phyloP scores from a whole-genome alignment of 1,140 invertebrate genomes.

The Coenobita brevimanus region DNA sequence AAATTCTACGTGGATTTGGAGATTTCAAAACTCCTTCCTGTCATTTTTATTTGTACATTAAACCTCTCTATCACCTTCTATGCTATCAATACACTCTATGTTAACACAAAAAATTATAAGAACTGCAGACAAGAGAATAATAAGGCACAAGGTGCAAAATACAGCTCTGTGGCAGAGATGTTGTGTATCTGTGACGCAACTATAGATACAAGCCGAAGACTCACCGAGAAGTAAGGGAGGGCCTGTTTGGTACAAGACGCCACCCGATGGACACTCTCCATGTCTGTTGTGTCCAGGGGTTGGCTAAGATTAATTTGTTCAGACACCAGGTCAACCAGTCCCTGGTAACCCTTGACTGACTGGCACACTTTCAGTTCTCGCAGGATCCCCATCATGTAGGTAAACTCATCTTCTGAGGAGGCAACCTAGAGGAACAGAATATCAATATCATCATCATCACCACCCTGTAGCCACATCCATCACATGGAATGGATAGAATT shows the following conservation, averaged over 20 bases:
- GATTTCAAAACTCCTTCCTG: too few relatives aligned
- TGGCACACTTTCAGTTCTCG: constrained; percentile 85
- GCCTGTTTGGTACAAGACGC: constrained; percentile 89
- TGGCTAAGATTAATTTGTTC: constrained; percentile 87
- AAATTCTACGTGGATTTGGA: too few relatives aligned
- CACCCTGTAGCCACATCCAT: neutral
- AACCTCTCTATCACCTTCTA: too few relatives aligned
- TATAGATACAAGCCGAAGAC: constrained; percentile 71
- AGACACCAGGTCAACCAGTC: constrained; percentile 87
- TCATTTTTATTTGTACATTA: too few relatives aligned
- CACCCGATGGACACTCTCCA: constrained; percentile 86
- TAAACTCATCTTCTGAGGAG: constrained; percentile 92
- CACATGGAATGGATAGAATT: too few relatives aligned
- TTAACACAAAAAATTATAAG: too few relatives aligned
- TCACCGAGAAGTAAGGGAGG: constrained; percentile 90
- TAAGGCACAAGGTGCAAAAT: neutral
- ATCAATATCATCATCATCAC: neutral
- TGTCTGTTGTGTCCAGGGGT: constrained; percentile 83
- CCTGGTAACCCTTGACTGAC: constrained; percentile 87
- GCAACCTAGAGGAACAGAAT: constrained; percentile 20
- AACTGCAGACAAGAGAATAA: too few relatives aligned
- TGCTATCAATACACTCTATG: too few relatives aligned
- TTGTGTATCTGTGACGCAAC: too few relatives aligned
- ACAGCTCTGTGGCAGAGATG: too few relatives aligned
- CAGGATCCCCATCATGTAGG: constrained; percentile 89